These are phyloP conservation scores for Nomada lathburiana DNA, from an alignment of 2,888 invertebrate species.

Conservation along the genomic window DNA sequence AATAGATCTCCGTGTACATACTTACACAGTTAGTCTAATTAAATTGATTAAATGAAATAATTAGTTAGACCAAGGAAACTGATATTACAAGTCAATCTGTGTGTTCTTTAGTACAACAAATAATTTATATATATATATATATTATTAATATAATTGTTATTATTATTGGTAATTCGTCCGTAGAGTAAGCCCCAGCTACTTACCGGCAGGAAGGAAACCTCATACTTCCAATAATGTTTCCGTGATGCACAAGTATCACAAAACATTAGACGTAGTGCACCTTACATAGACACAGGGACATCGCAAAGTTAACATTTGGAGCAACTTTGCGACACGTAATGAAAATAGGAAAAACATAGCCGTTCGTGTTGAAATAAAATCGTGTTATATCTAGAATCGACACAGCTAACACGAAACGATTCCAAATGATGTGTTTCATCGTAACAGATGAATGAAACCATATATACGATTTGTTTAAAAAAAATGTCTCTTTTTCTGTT, in stretches of 20 bases:
- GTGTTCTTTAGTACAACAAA: constrained; percentile 8
- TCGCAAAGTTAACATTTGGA: constrained; percentile 57
- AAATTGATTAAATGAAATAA: no score
- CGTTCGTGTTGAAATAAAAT: constrained; percentile 42
- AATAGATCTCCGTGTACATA: constrained; percentile 37
- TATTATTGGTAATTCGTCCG: constrained; percentile 48
- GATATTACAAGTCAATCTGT: constrained; percentile 14
- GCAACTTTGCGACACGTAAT: constrained; percentile 58
- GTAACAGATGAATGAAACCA: constrained; percentile 34
- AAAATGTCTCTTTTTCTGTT: constrained; percentile 44
- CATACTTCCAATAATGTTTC: constrained; percentile 44
- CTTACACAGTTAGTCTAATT: constrained; percentile 41
- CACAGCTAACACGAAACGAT: constrained; percentile 24
- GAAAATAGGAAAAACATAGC: constrained; percentile 46
- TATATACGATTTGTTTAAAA: constrained; percentile 34
- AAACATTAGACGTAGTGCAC: constrained; percentile 56
- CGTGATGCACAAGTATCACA: constrained; percentile 62
- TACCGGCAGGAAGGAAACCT: constrained; percentile 62
- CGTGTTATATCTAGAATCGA: constrained; percentile 24
- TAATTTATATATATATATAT: constrained; percentile 11
- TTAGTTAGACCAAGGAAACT: constrained; percentile 13
- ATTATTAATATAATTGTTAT: constrained; percentile 24
- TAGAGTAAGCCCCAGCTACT: constrained; percentile 67
- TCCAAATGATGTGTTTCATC: constrained; percentile 16
- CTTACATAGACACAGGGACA: constrained; percentile 41